Evolutionary conservation across 2,888 invertebrate species (phyloP).

Genomic region (Aelia acuminata): DNA sequence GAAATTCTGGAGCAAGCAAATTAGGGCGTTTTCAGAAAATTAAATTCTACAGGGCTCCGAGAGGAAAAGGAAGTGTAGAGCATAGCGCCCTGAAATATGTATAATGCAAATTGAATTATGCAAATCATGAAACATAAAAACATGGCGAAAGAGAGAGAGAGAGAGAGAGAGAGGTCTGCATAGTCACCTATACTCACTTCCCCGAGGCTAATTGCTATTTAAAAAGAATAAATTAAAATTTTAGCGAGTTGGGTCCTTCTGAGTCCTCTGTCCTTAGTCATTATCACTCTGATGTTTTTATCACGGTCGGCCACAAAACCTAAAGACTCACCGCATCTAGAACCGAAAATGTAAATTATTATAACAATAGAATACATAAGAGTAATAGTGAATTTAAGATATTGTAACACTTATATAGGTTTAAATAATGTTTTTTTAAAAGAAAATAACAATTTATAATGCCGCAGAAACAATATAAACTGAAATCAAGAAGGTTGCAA

Average conservation of each 20-base stretch:
- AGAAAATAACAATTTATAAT: too few species aligned
- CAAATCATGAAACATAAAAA: conserved; percentile 42
- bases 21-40: conserved; percentile 38
- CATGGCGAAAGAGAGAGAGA: too few species aligned
- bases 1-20: conserved; percentile 14
- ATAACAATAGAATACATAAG: too few species aligned
- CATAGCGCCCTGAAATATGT: conserved; percentile 24
- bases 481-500: too few species aligned
- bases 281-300: not conserved
- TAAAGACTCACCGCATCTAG: too few species aligned
- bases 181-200: conserved; percentile 36
- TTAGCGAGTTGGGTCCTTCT: not conserved
- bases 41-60: not conserved
- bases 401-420: too few species aligned
- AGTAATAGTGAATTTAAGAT: too few species aligned
- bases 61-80: conserved; percentile 21
- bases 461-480: too few species aligned
- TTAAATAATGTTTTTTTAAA: too few species aligned
- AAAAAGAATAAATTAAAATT: conserved; percentile 32
- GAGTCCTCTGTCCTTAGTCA: not conserved
- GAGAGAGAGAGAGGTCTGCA: not conserved
- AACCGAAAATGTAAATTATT: too few species aligned
- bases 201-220: not conserved
- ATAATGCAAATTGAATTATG: conserved; percentile 39
- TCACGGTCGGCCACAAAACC: not conserved